phyloP scores from a whole-genome alignment of 2,797 vertebrate genomes.

The Argya squamiceps region DNA sequence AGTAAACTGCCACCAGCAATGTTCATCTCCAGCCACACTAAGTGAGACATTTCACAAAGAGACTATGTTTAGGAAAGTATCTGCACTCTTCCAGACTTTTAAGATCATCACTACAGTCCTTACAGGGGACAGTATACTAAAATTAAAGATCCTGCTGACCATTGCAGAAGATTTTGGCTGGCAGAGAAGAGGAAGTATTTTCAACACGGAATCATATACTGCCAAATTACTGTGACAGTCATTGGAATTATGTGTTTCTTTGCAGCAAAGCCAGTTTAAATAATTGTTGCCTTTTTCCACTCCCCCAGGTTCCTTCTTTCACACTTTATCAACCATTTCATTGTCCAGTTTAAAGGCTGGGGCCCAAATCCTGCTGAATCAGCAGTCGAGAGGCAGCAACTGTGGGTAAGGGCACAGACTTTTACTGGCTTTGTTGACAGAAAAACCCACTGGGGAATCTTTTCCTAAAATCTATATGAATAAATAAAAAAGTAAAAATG shows the following conservation, averaged over 20 bases:
- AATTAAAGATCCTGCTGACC: not conserved
- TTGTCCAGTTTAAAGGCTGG: not conserved
- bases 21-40: not conserved
- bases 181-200: not conserved
- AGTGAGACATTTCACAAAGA: not conserved
- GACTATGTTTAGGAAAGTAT: not conserved
- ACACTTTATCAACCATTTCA: not conserved
- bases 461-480: not conserved
- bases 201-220: not conserved
- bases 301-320: not conserved
- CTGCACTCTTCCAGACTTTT: not conserved
- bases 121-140: not conserved
- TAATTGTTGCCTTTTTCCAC: not conserved
- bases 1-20: not conserved
- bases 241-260: not conserved
- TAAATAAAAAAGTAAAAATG: not conserved
- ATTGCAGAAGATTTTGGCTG: not conserved
- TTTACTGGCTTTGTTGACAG: not conserved
- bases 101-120: not conserved
- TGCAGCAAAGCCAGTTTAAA: not conserved
- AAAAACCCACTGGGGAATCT: not conserved
- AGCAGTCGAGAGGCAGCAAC: rapidly evolving
- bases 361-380: not conserved
- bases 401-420: not conserved
- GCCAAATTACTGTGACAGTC: not conserved